Base-by-base conservation (phyloP, 2,113 vertebrate species). In the Turnix velox region DNA sequence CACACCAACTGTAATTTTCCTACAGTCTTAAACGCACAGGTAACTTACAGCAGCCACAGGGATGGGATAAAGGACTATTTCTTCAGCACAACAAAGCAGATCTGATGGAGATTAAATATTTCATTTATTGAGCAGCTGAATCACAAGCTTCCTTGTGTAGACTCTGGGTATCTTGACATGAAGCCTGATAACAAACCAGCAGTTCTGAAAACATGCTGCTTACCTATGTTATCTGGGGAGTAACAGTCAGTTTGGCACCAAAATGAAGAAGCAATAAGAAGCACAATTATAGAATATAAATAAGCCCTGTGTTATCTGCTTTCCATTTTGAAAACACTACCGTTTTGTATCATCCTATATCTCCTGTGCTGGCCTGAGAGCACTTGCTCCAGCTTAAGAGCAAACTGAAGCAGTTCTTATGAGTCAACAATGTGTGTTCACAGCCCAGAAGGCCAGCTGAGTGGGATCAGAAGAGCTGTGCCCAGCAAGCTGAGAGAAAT, bases 221-320 rank as follows among this genome's bases (percentile, higher is more conserved):
- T 89, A 92, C 20, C 37, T 93, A 42, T 89, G 87, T 93, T 97
- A 91, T 96, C 92, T 73, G 22, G 52, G 79, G 78, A 95, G 49
- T 92, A 95, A 91, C 74, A 95, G 74, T 79, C 87, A 96, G 82
- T 90, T 71, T 96, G 92, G 61, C 68, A 90, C 65, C 57, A 92
- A 92, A 73, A 88, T 52, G 46, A 95, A 95, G 78, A 96, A 46
- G 48, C 85, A 97, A 94, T 95, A 94, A 96, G 75, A 92, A 97
- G 57, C 67, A n/a, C 92, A 94, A 96, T 96, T 96, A 92, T 63
- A 62, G 94, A 71, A 87, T 93, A 93, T 92, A 97, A 97, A 96
- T 94, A 93, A 96, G 45, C 30, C 92, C 83, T 91, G 42, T 45
- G 59, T 77, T 97, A 63, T 48, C 75, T 97, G n/a, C 84, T 95